These are phyloP conservation scores for Siderastrea radians DNA, from an alignment of 92 coral and sea anemone species.

Conservation along the genomic window DNA sequence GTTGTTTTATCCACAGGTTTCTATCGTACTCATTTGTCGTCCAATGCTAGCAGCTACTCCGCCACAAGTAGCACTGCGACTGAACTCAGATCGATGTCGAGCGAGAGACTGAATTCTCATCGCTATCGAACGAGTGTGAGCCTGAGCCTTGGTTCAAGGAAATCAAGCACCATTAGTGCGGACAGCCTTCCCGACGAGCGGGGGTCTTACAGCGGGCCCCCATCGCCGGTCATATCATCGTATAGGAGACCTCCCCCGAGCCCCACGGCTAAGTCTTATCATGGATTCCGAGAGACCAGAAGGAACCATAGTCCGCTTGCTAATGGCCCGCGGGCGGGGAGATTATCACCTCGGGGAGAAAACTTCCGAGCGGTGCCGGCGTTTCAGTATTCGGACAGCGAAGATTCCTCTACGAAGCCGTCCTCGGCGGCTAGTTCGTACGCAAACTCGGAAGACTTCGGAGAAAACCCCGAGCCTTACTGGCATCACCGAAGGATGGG, in stretches of 20 bases:
- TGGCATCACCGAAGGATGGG: conserved; percentile 75
- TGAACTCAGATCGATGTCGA: no score
- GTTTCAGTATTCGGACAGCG: conserved; percentile 92
- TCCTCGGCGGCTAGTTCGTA: conserved; percentile 92
- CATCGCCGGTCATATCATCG: conserved; percentile 68
- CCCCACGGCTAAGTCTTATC: conserved; percentile 73
- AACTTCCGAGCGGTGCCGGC: conserved; percentile 78
- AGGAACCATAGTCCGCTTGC: conserved; percentile 57
- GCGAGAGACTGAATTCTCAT: conserved; percentile 29
- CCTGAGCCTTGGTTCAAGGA: conserved; percentile 42
- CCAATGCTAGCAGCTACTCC: conserved; percentile 34
- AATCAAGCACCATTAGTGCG: conserved; percentile 51
- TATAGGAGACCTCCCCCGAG: conserved; percentile 77
- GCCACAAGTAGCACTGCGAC: neutral
- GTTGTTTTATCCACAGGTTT: conserved; percentile 4
- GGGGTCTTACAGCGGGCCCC: conserved; percentile 66
- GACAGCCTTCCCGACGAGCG: conserved; percentile 62
- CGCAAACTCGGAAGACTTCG: conserved; percentile 85
- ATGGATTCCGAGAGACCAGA: conserved; percentile 52
- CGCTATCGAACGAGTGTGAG: conserved; percentile 54
- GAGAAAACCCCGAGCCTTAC: conserved; percentile 76
- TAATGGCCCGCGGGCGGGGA: conserved; percentile 69
- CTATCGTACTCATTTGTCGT: conserved; percentile 1
- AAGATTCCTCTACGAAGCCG: conserved; percentile 88
- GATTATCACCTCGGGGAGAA: conserved; percentile 61